Evolutionary conservation across 2,888 invertebrate genomes (phyloP).

Genomic region (Ceraclea dissimilis): DNA sequence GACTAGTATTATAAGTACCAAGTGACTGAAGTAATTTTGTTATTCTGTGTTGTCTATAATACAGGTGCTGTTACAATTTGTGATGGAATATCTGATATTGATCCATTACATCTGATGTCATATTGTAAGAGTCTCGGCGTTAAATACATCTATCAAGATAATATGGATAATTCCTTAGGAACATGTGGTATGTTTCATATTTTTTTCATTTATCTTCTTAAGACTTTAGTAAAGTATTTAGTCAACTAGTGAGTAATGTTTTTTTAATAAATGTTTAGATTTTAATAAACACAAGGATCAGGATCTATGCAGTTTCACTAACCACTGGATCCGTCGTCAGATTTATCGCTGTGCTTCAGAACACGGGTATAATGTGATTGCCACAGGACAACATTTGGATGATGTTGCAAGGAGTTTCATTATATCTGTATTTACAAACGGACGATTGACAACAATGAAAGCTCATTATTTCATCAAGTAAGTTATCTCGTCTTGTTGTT

Average conservation of each 20-base stretch:
- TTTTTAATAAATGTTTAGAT: too few relatives aligned
- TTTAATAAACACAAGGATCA: slow-evolving; percentile 17
- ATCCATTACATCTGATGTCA: slow-evolving; percentile 61
- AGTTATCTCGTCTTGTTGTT: slow-evolving; percentile 27
- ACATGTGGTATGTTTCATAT: too few relatives aligned
- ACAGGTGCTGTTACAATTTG: slow-evolving; percentile 48
- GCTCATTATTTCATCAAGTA: slow-evolving; percentile 71
- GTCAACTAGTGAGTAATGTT: too few relatives aligned
- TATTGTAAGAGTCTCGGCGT: slow-evolving; percentile 67
- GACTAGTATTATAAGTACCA: slow-evolving; percentile 25
- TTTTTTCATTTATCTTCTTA: background rate
- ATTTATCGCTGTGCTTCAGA: slow-evolving; percentile 67
- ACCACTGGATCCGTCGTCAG: slow-evolving; percentile 63
- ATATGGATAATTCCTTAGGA: slow-evolving; percentile 28
- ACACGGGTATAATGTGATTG: slow-evolving; percentile 79
- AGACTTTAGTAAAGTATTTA: background rate
- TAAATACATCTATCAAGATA: slow-evolving; percentile 69
- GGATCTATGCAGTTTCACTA: slow-evolving; percentile 57
- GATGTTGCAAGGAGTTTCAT: slow-evolving; percentile 77
- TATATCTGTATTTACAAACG: slow-evolving; percentile 73
- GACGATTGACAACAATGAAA: slow-evolving; percentile 70
- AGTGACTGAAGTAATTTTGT: background rate
- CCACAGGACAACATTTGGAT: slow-evolving; percentile 79
- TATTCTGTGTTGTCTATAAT: background rate
- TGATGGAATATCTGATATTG: slow-evolving; percentile 67